These are phyloP conservation scores for Asarcornis scutulata DNA, from an alignment of 2,113 vertebrate species.

Conservation along the genomic window DNA sequence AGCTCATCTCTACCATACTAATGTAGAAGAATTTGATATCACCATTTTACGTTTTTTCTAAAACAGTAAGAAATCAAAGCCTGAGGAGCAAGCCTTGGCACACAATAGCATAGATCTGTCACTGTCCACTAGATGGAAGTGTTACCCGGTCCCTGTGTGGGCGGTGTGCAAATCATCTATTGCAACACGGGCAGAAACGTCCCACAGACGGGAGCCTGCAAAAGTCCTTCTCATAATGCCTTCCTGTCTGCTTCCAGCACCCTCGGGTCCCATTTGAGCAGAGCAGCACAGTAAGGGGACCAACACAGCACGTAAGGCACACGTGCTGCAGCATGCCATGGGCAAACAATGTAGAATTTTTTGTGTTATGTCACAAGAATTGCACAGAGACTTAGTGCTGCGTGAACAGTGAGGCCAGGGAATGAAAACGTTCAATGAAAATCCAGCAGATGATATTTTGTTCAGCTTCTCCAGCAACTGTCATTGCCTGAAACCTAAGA, in stretches of 20 bases:
- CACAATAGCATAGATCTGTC: neutral
- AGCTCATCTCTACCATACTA: neutral
- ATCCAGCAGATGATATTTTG: neutral
- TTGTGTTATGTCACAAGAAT: neutral
- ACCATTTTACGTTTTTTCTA: neutral
- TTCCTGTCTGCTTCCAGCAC: too few relatives aligned
- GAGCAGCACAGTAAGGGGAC: neutral
- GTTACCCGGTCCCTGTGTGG: accelerated
- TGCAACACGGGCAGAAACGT: neutral
- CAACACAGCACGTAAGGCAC: accelerated
- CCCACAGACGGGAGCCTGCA: neutral
- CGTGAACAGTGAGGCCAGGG: neutral
- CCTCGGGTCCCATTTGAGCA: neutral
- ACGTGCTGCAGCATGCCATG: accelerated
- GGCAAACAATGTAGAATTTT: too few relatives aligned
- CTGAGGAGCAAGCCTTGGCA: neutral
- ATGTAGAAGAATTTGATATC: neutral
- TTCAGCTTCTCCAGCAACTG: neutral
- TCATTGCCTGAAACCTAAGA: neutral
- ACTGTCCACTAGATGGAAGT: neutral
- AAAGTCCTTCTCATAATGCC: neutral
- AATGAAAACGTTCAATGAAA: neutral
- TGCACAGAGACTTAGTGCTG: too few relatives aligned
- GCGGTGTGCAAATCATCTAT: neutral
- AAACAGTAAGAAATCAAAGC: neutral